These are phyloP conservation scores for Drosophila kanapiae DNA, from an alignment of 1,140 invertebrate species.

Conservation along the genomic window DNA sequence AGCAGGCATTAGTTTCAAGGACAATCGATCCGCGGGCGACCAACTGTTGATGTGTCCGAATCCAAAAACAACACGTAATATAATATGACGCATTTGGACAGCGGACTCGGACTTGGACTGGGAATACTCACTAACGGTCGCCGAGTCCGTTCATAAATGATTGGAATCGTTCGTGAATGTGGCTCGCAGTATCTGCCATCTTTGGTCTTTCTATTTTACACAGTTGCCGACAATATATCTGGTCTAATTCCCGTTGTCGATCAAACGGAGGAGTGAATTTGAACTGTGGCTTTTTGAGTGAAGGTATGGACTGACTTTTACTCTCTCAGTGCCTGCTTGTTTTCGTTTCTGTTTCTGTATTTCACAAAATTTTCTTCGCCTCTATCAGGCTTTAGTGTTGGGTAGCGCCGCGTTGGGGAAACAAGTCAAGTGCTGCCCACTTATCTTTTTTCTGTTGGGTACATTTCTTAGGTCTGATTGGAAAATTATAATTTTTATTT, in stretches of 20 bases:
- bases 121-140: slow-evolving; percentile 73
- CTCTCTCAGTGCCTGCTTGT: slow-evolving; percentile 42
- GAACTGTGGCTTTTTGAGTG: slow-evolving; percentile 20
- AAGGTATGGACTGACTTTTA: slow-evolving; percentile 48
- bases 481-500: background rate
- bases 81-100: slow-evolving; percentile 30
- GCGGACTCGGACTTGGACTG: slow-evolving; percentile 1
- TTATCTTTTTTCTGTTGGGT: slow-evolving; percentile 3
- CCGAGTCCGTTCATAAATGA: slow-evolving; percentile 63
- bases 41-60: slow-evolving; percentile 78
- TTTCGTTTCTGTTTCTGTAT: slow-evolving; percentile 50
- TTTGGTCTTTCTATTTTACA: slow-evolving; percentile 36
- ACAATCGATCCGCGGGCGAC: slow-evolving; percentile 62
- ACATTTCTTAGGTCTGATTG: background rate
- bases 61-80: slow-evolving; percentile 70
- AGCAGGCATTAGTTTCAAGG: slow-evolving; percentile 56
- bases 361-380: slow-evolving; percentile 49
- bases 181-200: slow-evolving; percentile 57
- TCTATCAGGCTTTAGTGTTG: slow-evolving; percentile 59
- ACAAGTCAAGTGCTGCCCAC: background rate
- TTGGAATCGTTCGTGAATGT: slow-evolving; percentile 63
- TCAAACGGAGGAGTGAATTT: slow-evolving; percentile 75
- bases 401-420: background rate
- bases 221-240: slow-evolving; percentile 39
- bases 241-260: slow-evolving; percentile 28